phyloP scores from a whole-genome alignment of 2,113 vertebrate genomes.

The Aphelocoma coerulescens region DNA sequence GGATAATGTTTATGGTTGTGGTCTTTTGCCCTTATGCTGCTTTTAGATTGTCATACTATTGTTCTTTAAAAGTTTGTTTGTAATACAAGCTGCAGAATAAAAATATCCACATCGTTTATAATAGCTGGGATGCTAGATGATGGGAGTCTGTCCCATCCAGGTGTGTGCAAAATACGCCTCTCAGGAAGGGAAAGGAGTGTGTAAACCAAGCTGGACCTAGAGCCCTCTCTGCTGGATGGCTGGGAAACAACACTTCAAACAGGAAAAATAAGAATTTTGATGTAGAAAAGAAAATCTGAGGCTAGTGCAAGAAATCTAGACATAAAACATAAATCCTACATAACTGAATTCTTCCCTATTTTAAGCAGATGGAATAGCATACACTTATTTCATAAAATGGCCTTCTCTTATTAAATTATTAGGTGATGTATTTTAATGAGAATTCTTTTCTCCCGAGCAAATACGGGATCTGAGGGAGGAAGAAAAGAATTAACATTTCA shows the following conservation, averaged over 20 bases:
- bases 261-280: background rate
- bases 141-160: background rate
- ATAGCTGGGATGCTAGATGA: background rate
- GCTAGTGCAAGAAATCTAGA: background rate
- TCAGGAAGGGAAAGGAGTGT: background rate
- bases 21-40: background rate
- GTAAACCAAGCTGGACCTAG: conserved; percentile 17
- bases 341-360: background rate
- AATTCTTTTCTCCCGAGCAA: background rate
- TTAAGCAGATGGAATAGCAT: background rate
- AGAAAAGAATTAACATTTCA: background rate
- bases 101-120: background rate
- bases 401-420: background rate
- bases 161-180: background rate
- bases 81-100: background rate
- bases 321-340: background rate
- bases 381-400: background rate
- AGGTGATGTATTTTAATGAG: background rate
- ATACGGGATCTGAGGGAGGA: fast-evolving
- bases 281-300: background rate
- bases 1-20: fast-evolving
- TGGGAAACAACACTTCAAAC: conserved; percentile 23
- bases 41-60: background rate
- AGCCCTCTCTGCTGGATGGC: conserved; percentile 64
- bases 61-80: background rate